Evolutionary conservation across 2,797 vertebrate genomes (phyloP).

Genomic region (Phrynocephalus forsythii): DNA sequence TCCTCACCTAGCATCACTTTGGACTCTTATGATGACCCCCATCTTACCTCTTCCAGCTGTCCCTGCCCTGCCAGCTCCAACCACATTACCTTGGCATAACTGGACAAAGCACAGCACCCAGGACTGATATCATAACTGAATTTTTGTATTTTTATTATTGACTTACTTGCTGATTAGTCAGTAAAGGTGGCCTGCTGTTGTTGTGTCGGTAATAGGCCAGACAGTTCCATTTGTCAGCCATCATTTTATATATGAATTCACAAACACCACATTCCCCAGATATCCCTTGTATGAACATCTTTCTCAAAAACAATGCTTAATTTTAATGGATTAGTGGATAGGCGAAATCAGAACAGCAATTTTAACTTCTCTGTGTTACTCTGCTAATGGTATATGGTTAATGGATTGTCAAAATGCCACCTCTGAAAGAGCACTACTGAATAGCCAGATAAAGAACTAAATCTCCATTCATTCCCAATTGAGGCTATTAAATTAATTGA

Average conservation of each 20-base stretch:
- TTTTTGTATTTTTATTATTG: too few relatives aligned
- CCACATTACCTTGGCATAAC: too few relatives aligned
- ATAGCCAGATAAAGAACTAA: slow-evolving; percentile 11
- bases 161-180: too few relatives aligned
- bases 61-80: too few relatives aligned
- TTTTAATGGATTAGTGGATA: background rate
- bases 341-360: background rate
- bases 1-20: too few relatives aligned
- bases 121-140: too few relatives aligned
- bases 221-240: background rate
- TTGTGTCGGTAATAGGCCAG: background rate
- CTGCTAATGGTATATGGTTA: background rate
- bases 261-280: background rate
- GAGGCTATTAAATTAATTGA: slow-evolving; percentile 6
- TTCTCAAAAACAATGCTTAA: background rate
- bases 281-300: background rate
- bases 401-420: background rate
- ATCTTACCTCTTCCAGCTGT: too few relatives aligned
- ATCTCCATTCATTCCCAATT: background rate
- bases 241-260: background rate
- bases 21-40: too few relatives aligned
- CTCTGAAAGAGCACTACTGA: background rate
- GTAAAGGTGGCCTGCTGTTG: background rate
- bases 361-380: background rate
- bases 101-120: too few relatives aligned